Conservation (phyloP, 1,140 invertebrate genomes). For the Conopomorpha cramerella region DNA sequence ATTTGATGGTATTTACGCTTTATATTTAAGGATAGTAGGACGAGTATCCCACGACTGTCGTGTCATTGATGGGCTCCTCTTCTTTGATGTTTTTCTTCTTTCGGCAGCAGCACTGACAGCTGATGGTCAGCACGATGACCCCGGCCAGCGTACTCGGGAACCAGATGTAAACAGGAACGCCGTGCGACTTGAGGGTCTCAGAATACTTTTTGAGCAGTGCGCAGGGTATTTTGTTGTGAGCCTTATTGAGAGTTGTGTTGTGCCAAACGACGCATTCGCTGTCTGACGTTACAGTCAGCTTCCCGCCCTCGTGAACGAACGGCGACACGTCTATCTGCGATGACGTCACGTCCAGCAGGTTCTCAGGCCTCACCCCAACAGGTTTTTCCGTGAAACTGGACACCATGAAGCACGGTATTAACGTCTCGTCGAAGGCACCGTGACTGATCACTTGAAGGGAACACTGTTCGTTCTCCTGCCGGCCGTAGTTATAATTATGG, state of each 20-base stretch:
- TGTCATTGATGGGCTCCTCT: constrained; percentile 12
- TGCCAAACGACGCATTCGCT: constrained; percentile 43
- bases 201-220: constrained; percentile 35
- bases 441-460: constrained; percentile 32
- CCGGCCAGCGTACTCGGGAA: constrained; percentile 22
- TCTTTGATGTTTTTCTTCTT: constrained; percentile 20
- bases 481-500: constrained; percentile 18
- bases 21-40: neutral
- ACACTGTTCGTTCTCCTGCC: constrained; percentile 26
- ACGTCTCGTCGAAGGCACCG: constrained; percentile 27
- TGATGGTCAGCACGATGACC: constrained; percentile 23
- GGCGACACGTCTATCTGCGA: constrained; percentile 28
- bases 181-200: constrained; percentile 35
- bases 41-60: neutral
- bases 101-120: constrained; percentile 22
- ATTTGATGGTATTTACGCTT: too few species aligned
- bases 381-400: constrained; percentile 25
- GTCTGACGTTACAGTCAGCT: constrained; percentile 21
- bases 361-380: constrained; percentile 11
- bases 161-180: constrained; percentile 42
- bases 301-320: constrained; percentile 6
- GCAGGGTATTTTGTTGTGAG: constrained; percentile 28
- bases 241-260: constrained; percentile 21
- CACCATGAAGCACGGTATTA: constrained; percentile 35
- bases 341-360: constrained; percentile 25